A percentile compares a stretch with the other conserved stretches of the same genome.
Conservation (phyloP, 2,888 invertebrate species). For the Agriopis leucophaearia region DNA sequence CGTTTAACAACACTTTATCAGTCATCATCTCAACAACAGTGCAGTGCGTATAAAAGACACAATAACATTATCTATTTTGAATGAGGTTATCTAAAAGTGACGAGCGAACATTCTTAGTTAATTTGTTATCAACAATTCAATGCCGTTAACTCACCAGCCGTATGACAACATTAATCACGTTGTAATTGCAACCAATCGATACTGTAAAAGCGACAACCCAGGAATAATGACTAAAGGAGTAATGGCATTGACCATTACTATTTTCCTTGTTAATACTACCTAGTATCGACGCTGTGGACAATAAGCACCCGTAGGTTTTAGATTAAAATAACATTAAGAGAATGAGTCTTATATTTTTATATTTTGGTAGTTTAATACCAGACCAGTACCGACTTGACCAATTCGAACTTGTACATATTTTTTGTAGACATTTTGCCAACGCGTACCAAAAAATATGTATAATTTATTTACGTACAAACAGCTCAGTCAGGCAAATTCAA, state of each 20-base stretch:
- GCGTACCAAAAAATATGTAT: no score
- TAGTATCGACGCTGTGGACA: not conserved
- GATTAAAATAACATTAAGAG: not conserved
- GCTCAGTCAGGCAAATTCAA: no score
- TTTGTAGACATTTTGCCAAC: no score
- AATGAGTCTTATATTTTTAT: no score
- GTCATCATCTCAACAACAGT: constrained; percentile 38
- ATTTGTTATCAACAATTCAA: constrained; percentile 32
- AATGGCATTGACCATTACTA: constrained; percentile 5
- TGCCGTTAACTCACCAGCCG: constrained; percentile 13
- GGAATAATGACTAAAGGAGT: not conserved
- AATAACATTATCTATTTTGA: constrained; percentile 43
- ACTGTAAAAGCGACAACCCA: not conserved
- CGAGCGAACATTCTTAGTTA: constrained; percentile 39
- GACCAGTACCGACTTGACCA: no score
- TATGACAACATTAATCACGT: constrained; percentile 6
- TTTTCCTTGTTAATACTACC: constrained; percentile 9
- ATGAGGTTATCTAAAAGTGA: constrained; percentile 44
- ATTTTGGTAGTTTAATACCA: no score
- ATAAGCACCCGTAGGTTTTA: not conserved
- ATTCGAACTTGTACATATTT: no score
- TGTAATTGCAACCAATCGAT: constrained; percentile 17
- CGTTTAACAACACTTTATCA: constrained; percentile 30
- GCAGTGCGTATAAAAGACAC: constrained; percentile 33
- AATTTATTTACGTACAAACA: no score